These are phyloP conservation scores for Myotis pilosus DNA, from an alignment of 2,797 vertebrate genomes.

Conservation along the genomic window DNA sequence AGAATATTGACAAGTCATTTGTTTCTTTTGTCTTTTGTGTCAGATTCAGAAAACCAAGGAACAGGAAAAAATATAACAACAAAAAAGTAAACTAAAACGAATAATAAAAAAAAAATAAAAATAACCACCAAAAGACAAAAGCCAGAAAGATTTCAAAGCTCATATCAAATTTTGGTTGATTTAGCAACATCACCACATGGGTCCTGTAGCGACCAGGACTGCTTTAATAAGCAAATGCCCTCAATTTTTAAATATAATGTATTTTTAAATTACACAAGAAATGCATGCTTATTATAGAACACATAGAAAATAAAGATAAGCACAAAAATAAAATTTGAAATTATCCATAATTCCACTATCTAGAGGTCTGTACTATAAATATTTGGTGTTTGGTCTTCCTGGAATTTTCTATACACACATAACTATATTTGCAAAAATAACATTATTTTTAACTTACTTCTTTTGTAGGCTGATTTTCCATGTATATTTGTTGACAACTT, in stretches of 20 bases:
- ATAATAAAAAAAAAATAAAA: too few species aligned
- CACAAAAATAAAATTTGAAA: neutral
- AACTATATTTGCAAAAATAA: neutral
- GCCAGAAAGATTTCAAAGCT: neutral
- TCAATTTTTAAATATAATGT: neutral
- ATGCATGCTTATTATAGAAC: neutral
- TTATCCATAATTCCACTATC: neutral
- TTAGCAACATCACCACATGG: neutral
- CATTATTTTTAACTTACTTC: neutral
- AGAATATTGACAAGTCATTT: neutral
- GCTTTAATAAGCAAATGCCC: neutral
- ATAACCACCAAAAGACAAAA: neutral
- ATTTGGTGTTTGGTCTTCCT: neutral
- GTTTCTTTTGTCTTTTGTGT: constrained; percentile 24
- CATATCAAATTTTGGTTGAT: neutral
- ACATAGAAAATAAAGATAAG: neutral
- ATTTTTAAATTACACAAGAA: neutral
- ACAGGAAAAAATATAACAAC: neutral
- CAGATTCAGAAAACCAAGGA: constrained; percentile 6
- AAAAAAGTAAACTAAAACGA: neutral
- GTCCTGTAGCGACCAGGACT: neutral
- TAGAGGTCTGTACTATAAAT: neutral
- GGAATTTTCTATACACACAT: neutral
- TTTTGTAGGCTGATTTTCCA: neutral
- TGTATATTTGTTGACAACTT: neutral